Evolutionary conservation across 1,140 invertebrate species (phyloP), one percentile per base, ranked within the genome.

Genomic region (Stegodyphus dumicola): DNA sequence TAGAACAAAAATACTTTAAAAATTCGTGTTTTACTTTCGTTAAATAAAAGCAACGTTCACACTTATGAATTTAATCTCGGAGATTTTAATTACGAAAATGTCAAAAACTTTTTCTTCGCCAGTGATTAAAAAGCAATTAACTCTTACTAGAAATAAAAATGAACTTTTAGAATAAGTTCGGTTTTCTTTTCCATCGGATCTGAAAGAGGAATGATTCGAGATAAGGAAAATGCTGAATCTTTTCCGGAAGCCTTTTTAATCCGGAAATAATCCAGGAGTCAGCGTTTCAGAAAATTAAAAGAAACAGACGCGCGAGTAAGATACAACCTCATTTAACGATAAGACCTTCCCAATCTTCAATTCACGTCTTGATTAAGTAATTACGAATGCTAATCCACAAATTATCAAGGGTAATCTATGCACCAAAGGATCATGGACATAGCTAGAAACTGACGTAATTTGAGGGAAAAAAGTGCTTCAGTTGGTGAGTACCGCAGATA

Each of bases 71-170:
- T 83, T 83, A 83, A 83, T 83, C 79, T 83, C 71, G 17, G 56
- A 33, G 79, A 83, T 83, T 83, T 83, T 83, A 83, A 83, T 83
- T 83, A 83, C 70, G 71, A 60, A 65, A 74, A 74, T 49, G 70
- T 74, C 70, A 74, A 83, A 83, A 33, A 83, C 70, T 83, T 83
- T 83, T 83, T 71, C 70, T 83, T 48, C 33, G n/a, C 15, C n/a
- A 83, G 79, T 83, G 79, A 83, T 83, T 83, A 83, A 83, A 83
- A 83, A 83, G 79, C 79, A 83, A 83, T 83, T 83, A 83, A 83
- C 79, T 83, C 79, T 74, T 83, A 52, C n/a, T 48, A 15, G 69
- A 64, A 83, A 83, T 80, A 80, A 80, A 80, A 80, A 80, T 69
- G 71, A 80, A 73, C 78, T 80, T 80, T 80, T 52, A 13, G 67